Percentiles rank a stretch among this genome's conserved stretches.
These are phyloP conservation scores for Platorchestia sp. DNA, from an alignment of 1,140 invertebrate species.

Conservation along the genomic window DNA sequence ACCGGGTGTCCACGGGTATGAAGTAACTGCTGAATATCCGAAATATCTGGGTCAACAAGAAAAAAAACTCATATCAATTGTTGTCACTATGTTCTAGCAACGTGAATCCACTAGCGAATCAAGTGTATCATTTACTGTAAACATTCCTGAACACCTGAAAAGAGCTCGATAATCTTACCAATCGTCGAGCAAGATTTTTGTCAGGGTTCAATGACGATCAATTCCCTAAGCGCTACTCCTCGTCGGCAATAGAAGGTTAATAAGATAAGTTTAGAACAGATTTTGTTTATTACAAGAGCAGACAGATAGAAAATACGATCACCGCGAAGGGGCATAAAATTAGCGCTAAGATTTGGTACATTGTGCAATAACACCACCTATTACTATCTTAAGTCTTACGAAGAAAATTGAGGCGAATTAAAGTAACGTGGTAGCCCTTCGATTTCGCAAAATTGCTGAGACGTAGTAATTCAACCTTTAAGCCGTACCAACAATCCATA, in stretches of 20 bases:
- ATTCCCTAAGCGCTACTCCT: neutral
- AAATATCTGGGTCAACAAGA: no score
- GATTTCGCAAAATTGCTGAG: no score
- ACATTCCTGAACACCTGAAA: no score
- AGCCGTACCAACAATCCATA: neutral
- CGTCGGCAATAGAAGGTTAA: neutral
- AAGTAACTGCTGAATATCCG: no score
- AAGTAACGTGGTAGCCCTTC: neutral
- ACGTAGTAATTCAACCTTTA: neutral
- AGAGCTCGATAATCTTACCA: no score
- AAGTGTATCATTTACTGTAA: no score
- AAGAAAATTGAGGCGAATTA: neutral
- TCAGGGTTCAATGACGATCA: no score
- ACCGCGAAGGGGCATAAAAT: constrained; percentile 30
- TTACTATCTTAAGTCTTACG: neutral
- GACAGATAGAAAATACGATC: constrained; percentile 48
- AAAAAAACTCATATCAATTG: no score
- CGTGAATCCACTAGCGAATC: no score
- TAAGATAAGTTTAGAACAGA: neutral
- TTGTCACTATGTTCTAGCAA: no score
- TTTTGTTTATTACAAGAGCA: constrained; percentile 25
- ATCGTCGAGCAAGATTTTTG: no score
- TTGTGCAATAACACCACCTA: constrained; percentile 45
- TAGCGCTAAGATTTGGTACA: constrained; percentile 51
- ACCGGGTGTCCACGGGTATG: no score